Evolutionary conservation across 2,888 invertebrate genomes (phyloP).

Genomic region (Gari tellinella): DNA sequence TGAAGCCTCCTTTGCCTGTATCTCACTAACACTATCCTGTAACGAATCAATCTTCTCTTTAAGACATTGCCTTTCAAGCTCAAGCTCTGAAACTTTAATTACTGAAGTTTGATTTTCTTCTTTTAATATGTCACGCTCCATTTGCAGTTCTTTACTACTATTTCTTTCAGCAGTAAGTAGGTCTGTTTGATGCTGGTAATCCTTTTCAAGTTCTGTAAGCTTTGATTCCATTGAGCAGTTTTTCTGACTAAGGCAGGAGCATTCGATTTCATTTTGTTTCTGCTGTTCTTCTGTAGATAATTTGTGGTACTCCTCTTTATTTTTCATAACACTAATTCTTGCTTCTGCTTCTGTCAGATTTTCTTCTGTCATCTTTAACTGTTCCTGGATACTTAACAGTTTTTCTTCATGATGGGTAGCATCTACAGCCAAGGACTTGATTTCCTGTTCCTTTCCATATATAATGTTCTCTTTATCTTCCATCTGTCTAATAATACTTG

Average conservation of each 20-base stretch:
- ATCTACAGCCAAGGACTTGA: conserved; percentile 28
- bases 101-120: conserved; percentile 3
- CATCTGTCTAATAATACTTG: conserved; percentile 16
- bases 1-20: conserved; percentile 9
- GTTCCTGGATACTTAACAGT: conserved; percentile 15
- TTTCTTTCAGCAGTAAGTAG: not conserved
- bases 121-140: conserved; percentile 3
- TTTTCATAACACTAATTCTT: not conserved
- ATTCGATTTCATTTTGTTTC: conserved; percentile 2
- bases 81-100: conserved; percentile 5
- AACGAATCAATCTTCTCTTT: conserved; percentile 3
- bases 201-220: conserved; percentile 13
- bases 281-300: not conserved
- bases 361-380: conserved; percentile 7
- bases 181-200: conserved; percentile 5
- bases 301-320: not conserved
- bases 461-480: conserved; percentile 49
- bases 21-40: conserved; percentile 10
- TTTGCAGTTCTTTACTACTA: conserved; percentile 10
- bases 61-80: conserved; percentile 11
- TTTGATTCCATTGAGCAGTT: not conserved
- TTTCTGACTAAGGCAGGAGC: not conserved
- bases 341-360: conserved; percentile 10
- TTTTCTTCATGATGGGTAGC: conserved; percentile 41
- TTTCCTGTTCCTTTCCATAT: conserved; percentile 32